Percentiles rank a stretch among this genome's conserved stretches.
These are phyloP conservation scores for Drosophila fuyamai DNA, from an alignment of 1,140 invertebrate species.

Conservation along the genomic window DNA sequence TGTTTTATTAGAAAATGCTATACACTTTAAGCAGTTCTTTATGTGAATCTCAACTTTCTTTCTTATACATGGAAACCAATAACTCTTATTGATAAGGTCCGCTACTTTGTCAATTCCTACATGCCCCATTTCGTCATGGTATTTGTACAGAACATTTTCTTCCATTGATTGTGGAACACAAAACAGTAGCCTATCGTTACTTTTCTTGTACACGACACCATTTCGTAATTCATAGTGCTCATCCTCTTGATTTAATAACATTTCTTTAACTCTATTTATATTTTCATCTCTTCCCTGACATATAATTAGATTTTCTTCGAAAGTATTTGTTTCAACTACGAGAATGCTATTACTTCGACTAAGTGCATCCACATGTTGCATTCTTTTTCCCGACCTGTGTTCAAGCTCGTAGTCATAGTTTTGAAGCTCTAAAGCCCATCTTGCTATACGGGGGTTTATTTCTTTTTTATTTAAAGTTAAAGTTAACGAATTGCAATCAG, in stretches of 20 bases:
- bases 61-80: background rate
- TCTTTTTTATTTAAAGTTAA: background rate
- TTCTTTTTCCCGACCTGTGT: background rate
- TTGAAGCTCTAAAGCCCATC: background rate
- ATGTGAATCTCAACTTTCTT: background rate
- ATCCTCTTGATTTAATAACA: background rate
- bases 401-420: background rate
- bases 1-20: background rate
- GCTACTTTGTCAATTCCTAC: background rate
- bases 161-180: background rate
- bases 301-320: too few species aligned
- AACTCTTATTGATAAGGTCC: background rate
- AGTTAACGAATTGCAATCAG: too few species aligned
- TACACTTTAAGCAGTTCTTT: background rate
- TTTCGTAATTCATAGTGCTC: background rate
- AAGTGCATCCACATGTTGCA: background rate
- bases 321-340: too few species aligned
- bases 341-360: background rate
- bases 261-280: background rate
- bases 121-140: background rate
- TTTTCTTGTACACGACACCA: background rate
- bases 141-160: background rate
- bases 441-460: background rate
- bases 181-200: background rate
- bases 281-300: background rate